phyloP scores from a whole-genome alignment of 2,888 invertebrate genomes.

The Antitype chi region DNA sequence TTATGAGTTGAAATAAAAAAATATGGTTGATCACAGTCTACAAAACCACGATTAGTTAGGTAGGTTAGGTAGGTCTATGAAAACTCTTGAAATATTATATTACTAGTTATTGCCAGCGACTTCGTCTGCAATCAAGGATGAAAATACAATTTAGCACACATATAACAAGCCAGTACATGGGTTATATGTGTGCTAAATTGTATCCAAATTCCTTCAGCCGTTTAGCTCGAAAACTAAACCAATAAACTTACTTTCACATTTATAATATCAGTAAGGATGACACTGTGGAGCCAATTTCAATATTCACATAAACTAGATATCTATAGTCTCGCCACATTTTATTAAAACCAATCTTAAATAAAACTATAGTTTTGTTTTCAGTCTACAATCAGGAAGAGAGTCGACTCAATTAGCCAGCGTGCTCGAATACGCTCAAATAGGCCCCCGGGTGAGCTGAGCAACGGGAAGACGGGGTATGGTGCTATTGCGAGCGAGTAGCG shows the following conservation, averaged over 20 bases:
- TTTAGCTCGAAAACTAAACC: too few relatives aligned
- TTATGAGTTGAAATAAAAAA: background rate
- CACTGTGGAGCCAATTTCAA: background rate
- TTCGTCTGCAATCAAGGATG: too few relatives aligned
- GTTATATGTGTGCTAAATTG: too few relatives aligned
- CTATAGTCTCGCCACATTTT: constrained; percentile 14
- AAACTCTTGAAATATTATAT: background rate
- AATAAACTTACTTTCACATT: too few relatives aligned
- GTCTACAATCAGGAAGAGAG: constrained; percentile 66
- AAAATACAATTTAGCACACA: too few relatives aligned
- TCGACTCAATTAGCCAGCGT: constrained; percentile 77
- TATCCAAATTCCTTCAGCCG: too few relatives aligned
- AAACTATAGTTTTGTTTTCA: constrained; percentile 44
- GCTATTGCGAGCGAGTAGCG: constrained; percentile 17
- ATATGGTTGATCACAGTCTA: background rate
- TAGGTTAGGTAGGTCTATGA: too few relatives aligned
- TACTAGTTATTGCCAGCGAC: too few relatives aligned
- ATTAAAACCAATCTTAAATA: constrained; percentile 16
- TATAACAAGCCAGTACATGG: too few relatives aligned
- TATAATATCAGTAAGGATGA: too few relatives aligned
- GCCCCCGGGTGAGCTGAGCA: constrained; percentile 68
- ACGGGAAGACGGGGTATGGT: constrained; percentile 53
- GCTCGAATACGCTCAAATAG: constrained; percentile 75
- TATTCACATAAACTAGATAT: background rate
- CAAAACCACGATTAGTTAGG: background rate